A percentile compares a stretch with the other conserved stretches of the same genome.
Evolutionary conservation across 1,140 invertebrate species (phyloP).

Genomic region (Musca domestica): DNA sequence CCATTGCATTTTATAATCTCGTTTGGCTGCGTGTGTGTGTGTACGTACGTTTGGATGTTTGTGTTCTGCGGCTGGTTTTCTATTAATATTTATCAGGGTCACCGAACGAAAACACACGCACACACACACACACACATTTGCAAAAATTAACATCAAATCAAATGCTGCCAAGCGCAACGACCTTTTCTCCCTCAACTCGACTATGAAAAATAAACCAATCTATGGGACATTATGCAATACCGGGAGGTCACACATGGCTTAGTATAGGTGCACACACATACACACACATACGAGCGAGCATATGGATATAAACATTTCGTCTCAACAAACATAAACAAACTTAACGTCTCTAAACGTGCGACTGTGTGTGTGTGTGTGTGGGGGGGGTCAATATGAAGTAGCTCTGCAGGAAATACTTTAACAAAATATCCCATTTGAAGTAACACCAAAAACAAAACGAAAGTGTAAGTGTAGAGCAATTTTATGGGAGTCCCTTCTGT

Average conservation of each 20-base stretch:
- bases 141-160: conserved; percentile 19
- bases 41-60: no score
- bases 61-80: no score
- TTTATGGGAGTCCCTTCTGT: neutral
- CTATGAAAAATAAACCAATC: conserved; percentile 11
- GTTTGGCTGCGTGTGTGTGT: no score
- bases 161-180: conserved; percentile 17
- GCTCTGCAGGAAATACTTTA: neutral
- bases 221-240: conserved; percentile 8
- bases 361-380: no score
- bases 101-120: neutral
- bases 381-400: no score
- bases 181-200: neutral
- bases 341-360: no score
- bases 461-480: neutral
- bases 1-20: no score
- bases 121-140: neutral
- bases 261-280: neutral
- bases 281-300: neutral
- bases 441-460: neutral
- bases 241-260: neutral
- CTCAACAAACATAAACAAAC: no score
- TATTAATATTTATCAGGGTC: no score
- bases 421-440: neutral
- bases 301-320: no score